These are phyloP conservation scores for Tuta absoluta DNA, from an alignment of 2,888 invertebrate genomes.

Conservation along the genomic window DNA sequence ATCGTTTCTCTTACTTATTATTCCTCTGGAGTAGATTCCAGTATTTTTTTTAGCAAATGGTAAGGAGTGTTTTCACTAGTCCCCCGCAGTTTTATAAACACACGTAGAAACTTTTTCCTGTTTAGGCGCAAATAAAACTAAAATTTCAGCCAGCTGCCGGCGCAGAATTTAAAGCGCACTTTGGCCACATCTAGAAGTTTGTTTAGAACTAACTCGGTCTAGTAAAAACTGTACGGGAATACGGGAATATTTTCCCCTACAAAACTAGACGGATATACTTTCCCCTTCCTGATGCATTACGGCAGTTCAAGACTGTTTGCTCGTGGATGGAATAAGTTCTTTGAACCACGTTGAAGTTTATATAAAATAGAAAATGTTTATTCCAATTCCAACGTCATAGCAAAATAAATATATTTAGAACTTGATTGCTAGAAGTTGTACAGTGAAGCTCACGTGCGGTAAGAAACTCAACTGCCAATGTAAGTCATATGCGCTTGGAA, in stretches of 20 bases:
- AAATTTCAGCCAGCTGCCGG: conserved; percentile 56
- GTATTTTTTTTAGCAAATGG: background rate
- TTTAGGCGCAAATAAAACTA: conserved; percentile 56
- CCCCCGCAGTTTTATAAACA: conserved; percentile 37
- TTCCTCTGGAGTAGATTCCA: background rate
- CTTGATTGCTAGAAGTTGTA: background rate
- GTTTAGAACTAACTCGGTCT: conserved; percentile 61
- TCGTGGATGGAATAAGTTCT: conserved; percentile 8
- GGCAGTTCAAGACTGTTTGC: conserved; percentile 26
- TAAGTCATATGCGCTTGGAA: too few species aligned
- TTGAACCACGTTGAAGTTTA: background rate
- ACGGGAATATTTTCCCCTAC: conserved; percentile 51
- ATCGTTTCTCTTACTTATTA: too few species aligned
- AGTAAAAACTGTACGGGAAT: conserved; percentile 60
- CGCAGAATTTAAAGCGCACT: conserved; percentile 58
- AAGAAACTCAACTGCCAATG: too few species aligned
- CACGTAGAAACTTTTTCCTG: conserved; percentile 45
- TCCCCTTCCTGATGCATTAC: conserved; percentile 41
- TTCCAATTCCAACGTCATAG: too few species aligned
- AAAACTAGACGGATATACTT: conserved; percentile 10
- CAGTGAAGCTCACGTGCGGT: too few species aligned
- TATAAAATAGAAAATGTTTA: background rate
- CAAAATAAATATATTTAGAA: too few species aligned
- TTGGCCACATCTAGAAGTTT: conserved; percentile 57
- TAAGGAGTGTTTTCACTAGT: background rate